Percentiles rank a stretch among this genome's conserved stretches.
Conservation (phyloP, 2,797 vertebrate genomes). For the Alosa sapidissima region DNA sequence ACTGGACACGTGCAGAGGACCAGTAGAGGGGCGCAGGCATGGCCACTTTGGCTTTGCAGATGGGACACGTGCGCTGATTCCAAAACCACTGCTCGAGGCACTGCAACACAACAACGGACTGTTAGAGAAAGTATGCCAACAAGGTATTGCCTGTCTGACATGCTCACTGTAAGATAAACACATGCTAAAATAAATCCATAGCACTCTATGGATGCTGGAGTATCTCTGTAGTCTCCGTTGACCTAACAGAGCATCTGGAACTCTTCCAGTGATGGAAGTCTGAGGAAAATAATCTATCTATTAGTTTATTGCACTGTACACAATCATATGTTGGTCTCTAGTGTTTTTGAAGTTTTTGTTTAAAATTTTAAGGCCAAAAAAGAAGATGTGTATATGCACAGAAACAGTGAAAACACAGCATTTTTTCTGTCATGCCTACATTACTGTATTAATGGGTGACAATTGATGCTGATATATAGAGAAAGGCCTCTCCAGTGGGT, state of each 20-base stretch:
- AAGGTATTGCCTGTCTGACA: background rate
- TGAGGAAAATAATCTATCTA: background rate
- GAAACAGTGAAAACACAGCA: background rate
- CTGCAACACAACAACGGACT: conserved; percentile 61
- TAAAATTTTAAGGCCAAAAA: background rate
- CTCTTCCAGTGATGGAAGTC: background rate
- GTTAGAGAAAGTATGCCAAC: background rate
- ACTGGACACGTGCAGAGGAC: conserved; percentile 58
- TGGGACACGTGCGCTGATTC: conserved; percentile 62
- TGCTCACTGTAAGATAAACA: background rate
- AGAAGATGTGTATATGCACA: background rate
- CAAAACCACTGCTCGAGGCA: conserved; percentile 68
- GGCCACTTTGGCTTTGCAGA: conserved; percentile 52
- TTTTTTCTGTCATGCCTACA: background rate
- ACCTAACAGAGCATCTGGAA: background rate
- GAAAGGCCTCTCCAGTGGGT: background rate
- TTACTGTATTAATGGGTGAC: background rate
- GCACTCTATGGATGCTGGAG: background rate
- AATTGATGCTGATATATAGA: background rate
- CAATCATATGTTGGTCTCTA: background rate
- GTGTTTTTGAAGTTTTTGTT: background rate
- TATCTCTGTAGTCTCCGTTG: background rate
- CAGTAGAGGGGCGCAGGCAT: conserved; percentile 61
- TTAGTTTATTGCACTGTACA: background rate
- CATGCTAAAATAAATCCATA: background rate